These are phyloP conservation scores for Ophioderma brevispina DNA, from an alignment of 35 echinoderm and acorn worm species.

Conservation along the genomic window DNA sequence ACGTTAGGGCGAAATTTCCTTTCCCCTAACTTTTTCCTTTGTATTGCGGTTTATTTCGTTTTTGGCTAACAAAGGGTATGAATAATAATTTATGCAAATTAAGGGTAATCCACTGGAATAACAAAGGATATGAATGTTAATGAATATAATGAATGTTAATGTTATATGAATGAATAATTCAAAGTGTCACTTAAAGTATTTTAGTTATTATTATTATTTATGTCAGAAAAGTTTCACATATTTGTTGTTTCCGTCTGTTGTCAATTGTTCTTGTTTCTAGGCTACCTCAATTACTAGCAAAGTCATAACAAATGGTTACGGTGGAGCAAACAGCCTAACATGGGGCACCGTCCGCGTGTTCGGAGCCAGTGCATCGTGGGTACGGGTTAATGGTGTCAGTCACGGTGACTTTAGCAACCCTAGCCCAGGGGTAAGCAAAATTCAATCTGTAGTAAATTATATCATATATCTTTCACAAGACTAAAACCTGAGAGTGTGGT, in stretches of 20 bases:
- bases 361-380: not conserved
- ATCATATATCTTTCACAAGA: not conserved
- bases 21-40: too few species aligned
- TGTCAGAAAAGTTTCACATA: not conserved
- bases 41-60: too few species aligned
- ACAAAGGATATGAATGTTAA: too few species aligned
- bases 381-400: not conserved
- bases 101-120: too few species aligned
- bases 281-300: conserved; percentile 21
- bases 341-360: conserved; percentile 67
- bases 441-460: not conserved
- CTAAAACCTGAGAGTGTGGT: not conserved
- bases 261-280: not conserved
- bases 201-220: not conserved
- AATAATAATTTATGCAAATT: too few species aligned
- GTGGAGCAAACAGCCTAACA: conserved; percentile 24
- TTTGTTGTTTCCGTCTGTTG: not conserved
- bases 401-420: not conserved
- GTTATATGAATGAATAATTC: too few species aligned
- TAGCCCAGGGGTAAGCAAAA: not conserved
- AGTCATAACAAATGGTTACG: conserved; percentile 20
- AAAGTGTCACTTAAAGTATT: too few species aligned
- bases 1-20: too few species aligned
- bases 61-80: too few species aligned
- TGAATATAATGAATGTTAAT: too few species aligned